Conservation (phyloP, 2,113 vertebrate species). For the Ardeotis arabs region DNA sequence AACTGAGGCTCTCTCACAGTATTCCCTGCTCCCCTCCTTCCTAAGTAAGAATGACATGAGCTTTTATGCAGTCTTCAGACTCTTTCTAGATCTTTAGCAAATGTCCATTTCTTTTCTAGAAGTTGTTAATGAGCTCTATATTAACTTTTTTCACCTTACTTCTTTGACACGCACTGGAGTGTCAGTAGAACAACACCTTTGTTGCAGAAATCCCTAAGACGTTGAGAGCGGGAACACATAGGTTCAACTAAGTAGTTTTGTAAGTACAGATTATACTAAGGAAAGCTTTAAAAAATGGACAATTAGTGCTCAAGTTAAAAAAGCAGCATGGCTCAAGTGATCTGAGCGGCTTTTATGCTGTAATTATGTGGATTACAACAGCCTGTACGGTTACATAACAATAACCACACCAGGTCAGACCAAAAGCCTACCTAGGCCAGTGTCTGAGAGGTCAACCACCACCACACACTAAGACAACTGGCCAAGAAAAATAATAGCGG, state of each 20-base stretch:
- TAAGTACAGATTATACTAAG: background rate
- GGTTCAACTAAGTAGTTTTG: background rate
- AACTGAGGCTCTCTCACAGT: background rate
- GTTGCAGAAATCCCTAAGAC: background rate
- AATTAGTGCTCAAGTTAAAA: background rate
- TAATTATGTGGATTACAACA: background rate
- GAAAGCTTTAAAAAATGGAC: background rate
- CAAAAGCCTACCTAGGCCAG: background rate
- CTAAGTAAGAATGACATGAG: background rate
- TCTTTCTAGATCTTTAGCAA: background rate
- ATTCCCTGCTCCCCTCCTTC: fast-evolving
- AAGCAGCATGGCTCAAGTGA: background rate
- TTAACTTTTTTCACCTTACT: background rate
- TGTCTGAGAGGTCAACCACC: background rate
- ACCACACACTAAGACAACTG: background rate
- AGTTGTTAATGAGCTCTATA: background rate
- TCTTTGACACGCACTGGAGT: background rate
- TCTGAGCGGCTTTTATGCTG: background rate
- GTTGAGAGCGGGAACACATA: background rate
- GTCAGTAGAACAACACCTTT: background rate
- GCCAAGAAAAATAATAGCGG: background rate
- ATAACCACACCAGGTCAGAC: background rate
- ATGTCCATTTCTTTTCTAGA: background rate
- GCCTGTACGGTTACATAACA: background rate
- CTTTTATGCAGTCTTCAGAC: background rate